Percentiles rank a stretch among this genome's conserved stretches.
These are phyloP conservation scores for Caenorhabditis japonica DNA, from an alignment of 2,888 invertebrate genomes.

Conservation along the genomic window DNA sequence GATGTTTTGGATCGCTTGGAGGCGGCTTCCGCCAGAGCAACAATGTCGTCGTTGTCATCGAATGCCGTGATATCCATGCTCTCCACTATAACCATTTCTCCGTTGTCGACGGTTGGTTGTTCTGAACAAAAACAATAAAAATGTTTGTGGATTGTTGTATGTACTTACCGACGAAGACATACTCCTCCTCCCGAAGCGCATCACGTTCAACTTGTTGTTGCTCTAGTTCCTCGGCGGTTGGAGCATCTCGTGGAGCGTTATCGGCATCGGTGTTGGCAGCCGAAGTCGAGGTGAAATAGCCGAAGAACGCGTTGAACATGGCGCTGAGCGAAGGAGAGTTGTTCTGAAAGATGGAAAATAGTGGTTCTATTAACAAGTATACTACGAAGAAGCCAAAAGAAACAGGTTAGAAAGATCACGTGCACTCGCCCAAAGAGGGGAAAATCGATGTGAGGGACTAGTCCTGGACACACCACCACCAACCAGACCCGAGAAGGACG, in stretches of 20 bases:
- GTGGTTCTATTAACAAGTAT: neutral
- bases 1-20: neutral
- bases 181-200: too few species aligned
- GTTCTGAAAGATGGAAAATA: neutral
- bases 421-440: neutral
- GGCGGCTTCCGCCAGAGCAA: neutral
- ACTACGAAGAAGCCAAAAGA: neutral
- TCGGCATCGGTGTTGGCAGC: too few species aligned
- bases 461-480: neutral
- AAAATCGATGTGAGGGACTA: neutral
- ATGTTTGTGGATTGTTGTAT: too few species aligned
- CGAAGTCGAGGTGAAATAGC: conserved; percentile 6
- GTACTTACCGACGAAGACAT: too few species aligned
- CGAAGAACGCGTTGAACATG: conserved; percentile 15
- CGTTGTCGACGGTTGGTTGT: neutral
- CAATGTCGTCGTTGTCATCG: conserved; percentile 1
- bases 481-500: conserved; percentile 6
- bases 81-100: conserved; percentile 4
- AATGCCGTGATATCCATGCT: conserved; percentile 13
- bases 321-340: neutral
- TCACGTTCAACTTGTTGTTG: too few species aligned
- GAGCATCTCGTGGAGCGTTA: too few species aligned
- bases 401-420: conserved; percentile 1
- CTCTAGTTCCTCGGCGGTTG: neutral
- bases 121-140: too few species aligned